Percentiles rank a stretch among this genome's conserved stretches.
These are phyloP conservation scores for Lucinisca nassula DNA, from an alignment of 2,888 invertebrate genomes.

Conservation along the genomic window DNA sequence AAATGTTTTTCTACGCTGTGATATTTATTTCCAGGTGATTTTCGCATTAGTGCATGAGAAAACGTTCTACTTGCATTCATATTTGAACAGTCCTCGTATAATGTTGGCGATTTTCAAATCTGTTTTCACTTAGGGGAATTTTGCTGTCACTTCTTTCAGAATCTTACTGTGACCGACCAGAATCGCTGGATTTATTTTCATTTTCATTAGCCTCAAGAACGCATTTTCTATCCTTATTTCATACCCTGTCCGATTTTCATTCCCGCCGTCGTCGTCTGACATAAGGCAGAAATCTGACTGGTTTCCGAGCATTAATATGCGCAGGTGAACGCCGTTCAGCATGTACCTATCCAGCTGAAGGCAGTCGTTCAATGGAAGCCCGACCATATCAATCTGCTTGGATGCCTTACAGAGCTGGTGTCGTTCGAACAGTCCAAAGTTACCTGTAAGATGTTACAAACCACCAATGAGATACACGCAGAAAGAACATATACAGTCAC, in stretches of 20 bases:
- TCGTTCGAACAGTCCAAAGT: slow-evolving; percentile 8
- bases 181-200: slow-evolving; percentile 20
- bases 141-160: neutral
- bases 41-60: too few species aligned
- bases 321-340: neutral
- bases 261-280: neutral
- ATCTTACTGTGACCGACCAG: neutral
- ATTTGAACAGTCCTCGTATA: too few species aligned
- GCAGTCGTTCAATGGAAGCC: slow-evolving; percentile 1
- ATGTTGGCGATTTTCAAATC: neutral
- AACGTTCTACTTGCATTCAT: too few species aligned
- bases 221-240: slow-evolving; percentile 9
- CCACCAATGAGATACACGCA: too few species aligned
- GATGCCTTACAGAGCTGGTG: neutral
- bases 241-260: neutral
- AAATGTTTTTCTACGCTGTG: too few species aligned
- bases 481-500: too few species aligned
- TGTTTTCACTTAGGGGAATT: neutral
- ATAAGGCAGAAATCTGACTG: neutral
- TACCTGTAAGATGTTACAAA: too few species aligned
- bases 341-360: slow-evolving; percentile 1
- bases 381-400: slow-evolving; percentile 13
- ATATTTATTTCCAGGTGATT: too few species aligned
- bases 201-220: slow-evolving; percentile 6
- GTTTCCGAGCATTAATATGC: neutral